Base-by-base conservation (phyloP, 92 coral and sea anemone genomes). In the Ricordea florida region DNA sequence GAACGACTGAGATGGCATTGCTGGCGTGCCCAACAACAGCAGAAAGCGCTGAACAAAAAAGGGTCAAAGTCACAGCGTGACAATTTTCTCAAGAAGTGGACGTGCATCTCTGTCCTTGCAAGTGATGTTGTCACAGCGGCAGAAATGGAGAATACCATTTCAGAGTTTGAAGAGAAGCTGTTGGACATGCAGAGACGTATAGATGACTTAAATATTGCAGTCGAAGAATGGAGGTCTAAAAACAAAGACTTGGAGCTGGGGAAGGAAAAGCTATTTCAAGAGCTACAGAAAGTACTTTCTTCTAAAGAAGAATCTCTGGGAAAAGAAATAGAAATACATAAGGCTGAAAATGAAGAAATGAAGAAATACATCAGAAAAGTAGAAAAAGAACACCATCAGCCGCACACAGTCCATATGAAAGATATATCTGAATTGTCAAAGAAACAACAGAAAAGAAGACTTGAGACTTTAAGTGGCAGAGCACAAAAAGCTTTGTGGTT, bases 401-500 rank as follows among this genome's bases (percentile, higher is more conserved):
- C n/a, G n/a, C n/a, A n/a, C n/a, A n/a, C n/a, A n/a, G 59, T 51
- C 32, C 29, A 51, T n/a, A n/a, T 51, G 59, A 74, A 60, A 47
- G 56, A 48, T 35, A 26, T 59, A 20, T 42, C 43, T 60, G 57
- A 46, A 40, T 37, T 74, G 1, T 59, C 62, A 18, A 74, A 61
- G 28, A 0, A 33, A 28, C 72, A 74, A 49, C 72, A 32, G 15
- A 61, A 74, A 28, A 44, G 81, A 37, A 52, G 71, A 59, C 20
- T 74, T 36, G 59, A 67, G 61, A 31, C 74, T 18, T 50, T 24
- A 7, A 23, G 16, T 35, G 38, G 30, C 17, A 59, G 81, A 26
- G 81, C 62, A 42, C 60, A 59, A 15, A 74, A 60, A 46, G 81
- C 72, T 23, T 37, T 72, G 47, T 72, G 79, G 79, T 72, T 72